These are phyloP conservation scores for Pantherophis alleghaniensis DNA, from an alignment of 2,797 vertebrate genomes.

Conservation along the genomic window DNA sequence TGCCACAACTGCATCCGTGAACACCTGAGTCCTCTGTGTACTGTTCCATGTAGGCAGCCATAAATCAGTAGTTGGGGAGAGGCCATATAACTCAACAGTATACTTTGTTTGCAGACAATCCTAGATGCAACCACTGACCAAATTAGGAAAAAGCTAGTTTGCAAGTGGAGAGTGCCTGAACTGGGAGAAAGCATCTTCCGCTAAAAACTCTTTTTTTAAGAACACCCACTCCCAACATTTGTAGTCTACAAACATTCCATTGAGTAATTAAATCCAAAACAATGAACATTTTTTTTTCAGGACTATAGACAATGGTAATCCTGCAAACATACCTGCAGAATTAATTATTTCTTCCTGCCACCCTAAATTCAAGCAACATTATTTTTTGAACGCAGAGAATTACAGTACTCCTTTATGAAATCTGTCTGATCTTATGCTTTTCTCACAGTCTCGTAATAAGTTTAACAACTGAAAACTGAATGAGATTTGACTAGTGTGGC, in stretches of 20 bases:
- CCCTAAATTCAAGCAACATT: neutral
- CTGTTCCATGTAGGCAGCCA: no score
- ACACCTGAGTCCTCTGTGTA: neutral
- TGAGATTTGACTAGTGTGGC: neutral
- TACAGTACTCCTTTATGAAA: neutral
- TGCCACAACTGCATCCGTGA: neutral
- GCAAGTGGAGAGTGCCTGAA: neutral
- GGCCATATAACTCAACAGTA: neutral
- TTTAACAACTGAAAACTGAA: neutral
- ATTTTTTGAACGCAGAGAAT: neutral
- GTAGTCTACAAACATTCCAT: neutral
- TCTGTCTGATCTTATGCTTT: neutral
- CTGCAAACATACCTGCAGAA: neutral
- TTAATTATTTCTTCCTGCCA: neutral
- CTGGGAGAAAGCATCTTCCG: neutral
- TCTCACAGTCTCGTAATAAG: neutral
- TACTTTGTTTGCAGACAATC: neutral
- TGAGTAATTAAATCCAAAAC: neutral
- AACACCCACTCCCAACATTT: neutral
- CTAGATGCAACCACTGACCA: neutral
- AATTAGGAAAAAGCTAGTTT: neutral
- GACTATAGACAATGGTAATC: neutral
- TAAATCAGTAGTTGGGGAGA: neutral
- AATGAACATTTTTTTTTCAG: neutral
- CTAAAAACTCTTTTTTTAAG: neutral